Conservation (phyloP, 2,888 invertebrate species). For the Disparrhopalites patrizii region DNA sequence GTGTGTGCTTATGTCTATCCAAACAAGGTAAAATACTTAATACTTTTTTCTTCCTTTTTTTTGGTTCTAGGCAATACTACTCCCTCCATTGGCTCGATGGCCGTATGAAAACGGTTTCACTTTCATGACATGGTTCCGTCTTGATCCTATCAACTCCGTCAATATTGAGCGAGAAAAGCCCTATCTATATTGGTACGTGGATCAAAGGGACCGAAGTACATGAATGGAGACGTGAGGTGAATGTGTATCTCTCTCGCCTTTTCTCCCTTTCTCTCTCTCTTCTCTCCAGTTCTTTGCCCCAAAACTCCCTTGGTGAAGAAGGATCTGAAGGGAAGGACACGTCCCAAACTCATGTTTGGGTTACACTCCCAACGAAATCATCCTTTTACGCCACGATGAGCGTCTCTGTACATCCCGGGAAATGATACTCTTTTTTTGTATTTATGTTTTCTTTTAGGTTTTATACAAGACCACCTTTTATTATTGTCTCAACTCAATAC, state of each 20-base stretch:
- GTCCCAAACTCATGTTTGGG: too few relatives aligned
- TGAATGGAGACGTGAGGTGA: conserved; percentile 17
- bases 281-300: neutral
- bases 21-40: too few relatives aligned
- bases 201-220: conserved; percentile 34
- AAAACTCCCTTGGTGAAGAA: too few relatives aligned
- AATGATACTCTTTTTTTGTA: too few relatives aligned
- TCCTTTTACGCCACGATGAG: too few relatives aligned
- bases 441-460: too few relatives aligned
- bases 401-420: too few relatives aligned
- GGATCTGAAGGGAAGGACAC: too few relatives aligned
- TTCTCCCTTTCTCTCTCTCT: neutral
- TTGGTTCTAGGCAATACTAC: conserved; percentile 86
- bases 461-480: too few relatives aligned
- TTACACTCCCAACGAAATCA: too few relatives aligned
- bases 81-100: conserved; percentile 97
- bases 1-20: neutral
- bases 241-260: conserved; percentile 5
- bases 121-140: conserved; percentile 97
- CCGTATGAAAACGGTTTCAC: conserved; percentile 99
- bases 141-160: conserved; percentile 97
- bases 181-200: conserved; percentile 87
- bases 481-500: too few relatives aligned
- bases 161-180: conserved; percentile 99
- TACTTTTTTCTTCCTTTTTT: neutral